Evolutionary conservation across 37 sponge, comb jelly and placozoan genomes (phyloP).

Genomic region (Chondrosia reniformis): DNA sequence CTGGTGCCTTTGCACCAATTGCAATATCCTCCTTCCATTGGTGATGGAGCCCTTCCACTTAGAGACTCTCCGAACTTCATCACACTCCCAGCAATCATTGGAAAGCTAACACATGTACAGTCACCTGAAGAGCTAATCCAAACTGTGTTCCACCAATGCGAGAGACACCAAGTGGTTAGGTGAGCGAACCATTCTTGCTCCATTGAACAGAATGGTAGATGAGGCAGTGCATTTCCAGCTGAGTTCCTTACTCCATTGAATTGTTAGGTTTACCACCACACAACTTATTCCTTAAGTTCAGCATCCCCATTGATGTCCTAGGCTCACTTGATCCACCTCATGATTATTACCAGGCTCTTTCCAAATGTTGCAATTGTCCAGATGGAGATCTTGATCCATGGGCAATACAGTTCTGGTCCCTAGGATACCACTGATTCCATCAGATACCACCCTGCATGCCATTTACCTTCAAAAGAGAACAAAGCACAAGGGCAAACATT

Average conservation of each 20-base stretch:
- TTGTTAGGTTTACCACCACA: no score
- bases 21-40: neutral
- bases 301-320: no score
- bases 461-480: conserved; percentile 19
- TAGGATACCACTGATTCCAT: conserved; percentile 26
- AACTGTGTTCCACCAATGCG: neutral
- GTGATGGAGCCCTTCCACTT: conserved; percentile 14
- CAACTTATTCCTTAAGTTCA: no score
- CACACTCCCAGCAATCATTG: neutral
- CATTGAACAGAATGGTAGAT: conserved; percentile 23
- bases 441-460: conserved; percentile 26
- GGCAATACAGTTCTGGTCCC: conserved; percentile 12
- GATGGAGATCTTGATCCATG: no score
- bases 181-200: conserved; percentile 26
- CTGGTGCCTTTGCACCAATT: conserved; percentile 19
- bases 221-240: no score
- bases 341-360: no score
- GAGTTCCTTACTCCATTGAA: no score
- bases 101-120: neutral
- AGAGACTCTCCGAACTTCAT: neutral
- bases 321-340: no score
- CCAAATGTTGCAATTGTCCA: no score
- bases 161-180: conserved; percentile 7
- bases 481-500: conserved; percentile 43
- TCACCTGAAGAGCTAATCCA: neutral